Conservation (phyloP, 1,140 invertebrate genomes). For the Parapsyche elsis region DNA sequence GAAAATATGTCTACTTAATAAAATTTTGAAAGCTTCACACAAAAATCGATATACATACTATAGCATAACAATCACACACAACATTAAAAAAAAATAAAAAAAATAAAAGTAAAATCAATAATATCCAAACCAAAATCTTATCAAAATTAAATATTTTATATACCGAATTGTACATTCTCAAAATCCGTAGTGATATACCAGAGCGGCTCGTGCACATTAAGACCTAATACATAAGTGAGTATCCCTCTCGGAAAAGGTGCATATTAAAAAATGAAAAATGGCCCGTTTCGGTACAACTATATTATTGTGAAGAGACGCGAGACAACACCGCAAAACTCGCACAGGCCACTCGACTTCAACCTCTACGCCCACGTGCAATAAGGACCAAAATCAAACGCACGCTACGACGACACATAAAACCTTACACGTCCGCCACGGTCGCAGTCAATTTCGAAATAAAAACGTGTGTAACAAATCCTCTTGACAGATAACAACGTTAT, state of each 20-base stretch:
- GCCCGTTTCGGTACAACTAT: constrained; percentile 55
- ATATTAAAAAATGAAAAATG: constrained; percentile 57
- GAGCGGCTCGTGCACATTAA: constrained; percentile 46
- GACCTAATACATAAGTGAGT: constrained; percentile 51
- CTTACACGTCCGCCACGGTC: neutral
- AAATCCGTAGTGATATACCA: constrained; percentile 28
- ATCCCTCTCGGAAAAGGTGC: constrained; percentile 55
- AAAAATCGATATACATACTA: too few relatives aligned
- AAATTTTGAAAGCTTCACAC: too few relatives aligned
- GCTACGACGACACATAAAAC: neutral
- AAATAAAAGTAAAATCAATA: too few relatives aligned
- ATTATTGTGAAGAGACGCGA: constrained; percentile 52
- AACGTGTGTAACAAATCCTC: constrained; percentile 57
- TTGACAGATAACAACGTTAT: constrained; percentile 57
- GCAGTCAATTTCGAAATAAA: constrained; percentile 56
- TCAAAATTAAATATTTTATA: too few relatives aligned
- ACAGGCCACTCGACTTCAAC: neutral
- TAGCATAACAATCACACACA: too few relatives aligned
- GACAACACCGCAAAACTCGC: neutral
- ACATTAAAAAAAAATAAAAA: too few relatives aligned
- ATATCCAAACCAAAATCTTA: too few relatives aligned
- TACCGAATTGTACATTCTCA: neutral
- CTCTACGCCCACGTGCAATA: neutral
- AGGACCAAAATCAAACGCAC: neutral
- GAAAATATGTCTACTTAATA: too few relatives aligned